Base-by-base conservation (phyloP, 2,888 invertebrate genomes). In the Caenorhabditis panamensis region DNA sequence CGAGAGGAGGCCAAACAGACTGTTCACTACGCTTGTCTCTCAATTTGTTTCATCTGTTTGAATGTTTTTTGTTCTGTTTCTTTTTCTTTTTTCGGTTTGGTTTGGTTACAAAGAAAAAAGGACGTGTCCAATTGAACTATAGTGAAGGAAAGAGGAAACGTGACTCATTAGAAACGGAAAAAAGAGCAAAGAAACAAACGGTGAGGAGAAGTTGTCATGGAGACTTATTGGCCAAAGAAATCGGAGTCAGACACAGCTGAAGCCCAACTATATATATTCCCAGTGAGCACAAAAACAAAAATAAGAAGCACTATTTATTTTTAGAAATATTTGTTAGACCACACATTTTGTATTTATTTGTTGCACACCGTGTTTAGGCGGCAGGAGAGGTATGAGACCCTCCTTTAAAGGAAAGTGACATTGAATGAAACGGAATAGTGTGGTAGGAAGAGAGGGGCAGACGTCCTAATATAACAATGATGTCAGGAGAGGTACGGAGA, bases 401-500 rank as follows among this genome's bases (percentile, higher is more conserved):
- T 63, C 59, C 76, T 59, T 22, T 31, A 75, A 56, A 51, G 59
- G 61, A 68, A 76, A 67, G 59, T 62, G 75, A 76, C 67, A 67
- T 67, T 67, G 67, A 47, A 37, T 20, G 36, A 20, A 58, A 36
- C 8, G 31, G 64, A 59, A 78, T 24, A 78, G 58, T 13, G 44
- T 28, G 51, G 6, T 41, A 64, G 51, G 53, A 20, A 49, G 28
- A 58, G 69, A 71, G 71, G 59, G 36, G 49, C 49, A 69, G 78
- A 66, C 62, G 28, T 31, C 47, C 67, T 56, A 68, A 71, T 67
- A 69, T 66, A 71, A 63, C 66, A 71, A 66, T 64, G 64, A 64
- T 61, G 56, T 41, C 37, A 54, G 31, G 47, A 67, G 59, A 22
- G 44, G 58, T 61, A 58, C 16, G 49, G 41, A 54, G 62, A 62